These are phyloP conservation scores for Dreissena rostriformis DNA, from an alignment of 1,140 invertebrate species.

Conservation along the genomic window DNA sequence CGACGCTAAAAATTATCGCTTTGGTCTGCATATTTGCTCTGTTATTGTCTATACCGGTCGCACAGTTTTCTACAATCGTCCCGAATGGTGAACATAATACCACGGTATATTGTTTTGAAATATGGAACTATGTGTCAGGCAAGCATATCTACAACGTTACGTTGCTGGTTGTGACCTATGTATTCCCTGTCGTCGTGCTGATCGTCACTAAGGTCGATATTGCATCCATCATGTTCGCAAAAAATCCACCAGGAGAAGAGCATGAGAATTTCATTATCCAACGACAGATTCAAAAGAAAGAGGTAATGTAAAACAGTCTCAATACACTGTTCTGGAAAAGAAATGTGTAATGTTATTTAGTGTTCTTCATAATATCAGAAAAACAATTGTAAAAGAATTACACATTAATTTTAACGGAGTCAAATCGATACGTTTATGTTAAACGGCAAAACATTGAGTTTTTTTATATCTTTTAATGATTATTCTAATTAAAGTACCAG, in stretches of 20 bases:
- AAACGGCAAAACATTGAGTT: no score
- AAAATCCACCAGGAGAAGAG: background rate
- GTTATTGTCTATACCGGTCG: constrained; percentile 12
- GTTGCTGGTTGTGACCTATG: constrained; percentile 10
- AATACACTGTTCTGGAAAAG: no score
- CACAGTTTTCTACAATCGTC: background rate
- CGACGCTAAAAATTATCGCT: background rate
- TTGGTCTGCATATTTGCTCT: background rate
- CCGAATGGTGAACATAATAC: background rate
- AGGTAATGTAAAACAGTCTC: constrained; percentile 11
- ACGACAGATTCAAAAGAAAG: background rate
- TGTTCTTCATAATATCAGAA: no score
- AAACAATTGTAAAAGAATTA: no score
- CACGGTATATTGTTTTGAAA: background rate
- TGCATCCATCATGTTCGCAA: background rate
- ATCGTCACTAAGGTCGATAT: constrained; percentile 7
- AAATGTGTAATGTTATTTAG: no score
- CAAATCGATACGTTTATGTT: no score
- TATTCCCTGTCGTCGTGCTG: constrained; percentile 7
- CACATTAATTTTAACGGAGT: no score
- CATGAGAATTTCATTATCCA: background rate
- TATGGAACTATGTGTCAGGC: background rate
- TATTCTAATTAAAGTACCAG: no score
- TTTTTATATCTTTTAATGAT: no score
- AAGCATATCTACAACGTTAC: background rate